A percentile compares a stretch with the other conserved stretches of the same genome.
phyloP scores from a whole-genome alignment of 2,113 vertebrate species.

The Actenoides hombroni region DNA sequence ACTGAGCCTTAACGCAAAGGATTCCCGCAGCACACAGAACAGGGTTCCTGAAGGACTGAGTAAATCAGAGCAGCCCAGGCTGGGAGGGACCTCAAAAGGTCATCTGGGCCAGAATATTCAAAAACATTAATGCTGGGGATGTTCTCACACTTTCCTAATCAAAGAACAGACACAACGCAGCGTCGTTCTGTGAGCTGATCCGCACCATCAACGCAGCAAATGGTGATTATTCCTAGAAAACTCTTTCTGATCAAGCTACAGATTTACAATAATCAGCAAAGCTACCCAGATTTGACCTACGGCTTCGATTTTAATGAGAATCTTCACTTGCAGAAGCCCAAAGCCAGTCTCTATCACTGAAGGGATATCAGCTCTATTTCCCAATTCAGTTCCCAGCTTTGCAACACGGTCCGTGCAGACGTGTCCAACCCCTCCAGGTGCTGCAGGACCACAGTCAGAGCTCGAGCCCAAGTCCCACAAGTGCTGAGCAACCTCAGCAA shows the following conservation, averaged over 20 bases:
- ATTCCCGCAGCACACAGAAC: background rate
- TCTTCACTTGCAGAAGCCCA: background rate
- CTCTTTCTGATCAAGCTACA: background rate
- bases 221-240: background rate
- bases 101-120: background rate
- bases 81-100: background rate
- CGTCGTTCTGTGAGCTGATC: background rate
- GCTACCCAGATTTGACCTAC: background rate
- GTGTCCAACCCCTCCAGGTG: background rate
- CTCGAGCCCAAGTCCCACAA: rapidly evolving
- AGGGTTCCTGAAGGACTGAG: background rate
- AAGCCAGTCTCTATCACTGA: background rate
- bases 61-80: background rate
- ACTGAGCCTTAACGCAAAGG: background rate
- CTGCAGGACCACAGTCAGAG: background rate
- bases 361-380: background rate
- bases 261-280: background rate
- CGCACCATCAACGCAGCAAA: background rate
- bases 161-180: background rate
- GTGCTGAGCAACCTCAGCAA: background rate
- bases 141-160: background rate
- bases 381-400: background rate
- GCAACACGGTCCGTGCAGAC: rapidly evolving
- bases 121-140: background rate
- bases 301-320: background rate